Evolutionary conservation across 2,888 invertebrate species (phyloP).

Genomic region (Trichopoda pennipes): DNA sequence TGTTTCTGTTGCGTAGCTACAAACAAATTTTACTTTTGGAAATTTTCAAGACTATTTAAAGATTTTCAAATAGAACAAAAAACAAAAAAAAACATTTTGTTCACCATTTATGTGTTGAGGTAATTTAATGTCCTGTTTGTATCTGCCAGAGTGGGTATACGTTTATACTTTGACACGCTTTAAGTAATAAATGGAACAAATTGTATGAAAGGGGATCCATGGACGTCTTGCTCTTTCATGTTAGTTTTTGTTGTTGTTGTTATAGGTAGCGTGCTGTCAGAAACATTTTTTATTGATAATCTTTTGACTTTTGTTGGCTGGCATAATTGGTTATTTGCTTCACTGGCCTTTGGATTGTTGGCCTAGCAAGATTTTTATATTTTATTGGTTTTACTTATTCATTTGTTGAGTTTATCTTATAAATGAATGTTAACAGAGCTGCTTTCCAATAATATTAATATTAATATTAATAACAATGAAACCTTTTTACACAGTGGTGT

Average conservation of each 20-base stretch:
- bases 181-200: constrained; percentile 1
- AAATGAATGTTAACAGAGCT: not conserved
- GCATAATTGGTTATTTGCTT: constrained; percentile 48
- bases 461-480: not conserved
- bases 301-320: constrained; percentile 49
- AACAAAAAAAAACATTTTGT: too few relatives aligned
- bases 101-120: not conserved
- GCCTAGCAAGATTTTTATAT: not conserved
- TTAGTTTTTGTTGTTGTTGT: not conserved
- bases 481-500: not conserved
- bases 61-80: constrained; percentile 35
- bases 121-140: not conserved
- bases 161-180: not conserved
- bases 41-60: constrained; percentile 8
- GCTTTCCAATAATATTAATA: too few relatives aligned
- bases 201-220: not conserved
- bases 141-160: not conserved
- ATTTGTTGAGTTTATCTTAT: constrained; percentile 61
- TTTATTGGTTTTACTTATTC: constrained; percentile 44
- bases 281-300: constrained; percentile 53
- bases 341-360: constrained; percentile 13
- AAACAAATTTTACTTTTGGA: not conserved
- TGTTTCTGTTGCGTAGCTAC: not conserved
- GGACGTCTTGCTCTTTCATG: not conserved
- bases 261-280: not conserved